A percentile compares a stretch with the other conserved stretches of the same genome.
Evolutionary conservation across 2,888 invertebrate species (phyloP).

Genomic region (Lithophane leautieri): DNA sequence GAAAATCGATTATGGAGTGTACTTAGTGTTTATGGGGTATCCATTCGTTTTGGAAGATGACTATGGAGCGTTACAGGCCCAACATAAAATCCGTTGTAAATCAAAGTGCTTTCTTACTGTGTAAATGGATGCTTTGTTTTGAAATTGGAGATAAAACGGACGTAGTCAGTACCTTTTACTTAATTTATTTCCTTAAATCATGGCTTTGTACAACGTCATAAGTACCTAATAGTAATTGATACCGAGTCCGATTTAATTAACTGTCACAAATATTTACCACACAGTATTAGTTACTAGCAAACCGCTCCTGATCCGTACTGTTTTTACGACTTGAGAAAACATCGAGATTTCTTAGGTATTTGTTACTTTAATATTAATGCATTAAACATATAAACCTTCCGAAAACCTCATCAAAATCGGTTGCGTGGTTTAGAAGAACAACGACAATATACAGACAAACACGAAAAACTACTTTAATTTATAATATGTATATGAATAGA

Average conservation of each 20-base stretch:
- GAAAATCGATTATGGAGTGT: constrained; percentile 4
- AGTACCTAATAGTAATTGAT: background rate
- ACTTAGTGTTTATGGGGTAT: background rate
- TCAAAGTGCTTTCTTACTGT: background rate
- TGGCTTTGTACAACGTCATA: background rate
- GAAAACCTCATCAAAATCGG: too few relatives aligned
- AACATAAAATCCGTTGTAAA: background rate
- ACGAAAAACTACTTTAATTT: too few relatives aligned
- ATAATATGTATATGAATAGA: too few relatives aligned
- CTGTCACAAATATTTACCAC: constrained; percentile 21
- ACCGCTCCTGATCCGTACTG: too few relatives aligned
- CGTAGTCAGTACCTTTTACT: background rate
- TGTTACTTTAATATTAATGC: too few relatives aligned
- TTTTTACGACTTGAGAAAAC: too few relatives aligned
- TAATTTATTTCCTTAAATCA: background rate
- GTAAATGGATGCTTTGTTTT: background rate
- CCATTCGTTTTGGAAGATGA: background rate
- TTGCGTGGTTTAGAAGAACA: too few relatives aligned
- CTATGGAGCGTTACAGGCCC: background rate
- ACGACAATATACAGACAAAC: too few relatives aligned
- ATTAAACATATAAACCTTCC: too few relatives aligned
- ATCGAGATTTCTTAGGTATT: too few relatives aligned
- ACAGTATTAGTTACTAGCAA: too few relatives aligned
- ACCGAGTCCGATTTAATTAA: background rate
- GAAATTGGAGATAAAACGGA: background rate